These are phyloP conservation scores for Hylia prasina DNA, from an alignment of 2,113 vertebrate species.

Conservation along the genomic window DNA sequence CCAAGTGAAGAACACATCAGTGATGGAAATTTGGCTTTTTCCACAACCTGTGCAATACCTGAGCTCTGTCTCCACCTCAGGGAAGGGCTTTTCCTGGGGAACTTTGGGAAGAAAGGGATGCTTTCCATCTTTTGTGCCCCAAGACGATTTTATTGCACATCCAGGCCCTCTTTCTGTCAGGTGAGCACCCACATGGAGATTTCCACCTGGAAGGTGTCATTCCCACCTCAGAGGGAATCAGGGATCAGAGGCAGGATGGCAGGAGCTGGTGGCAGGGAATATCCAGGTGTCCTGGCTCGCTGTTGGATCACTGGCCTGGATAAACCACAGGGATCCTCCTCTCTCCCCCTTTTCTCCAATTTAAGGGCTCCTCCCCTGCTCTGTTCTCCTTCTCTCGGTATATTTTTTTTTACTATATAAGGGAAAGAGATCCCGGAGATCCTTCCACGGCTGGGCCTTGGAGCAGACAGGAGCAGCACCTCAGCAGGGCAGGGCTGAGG, in stretches of 20 bases:
- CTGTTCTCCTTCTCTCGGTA: background rate
- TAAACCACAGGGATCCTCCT: background rate
- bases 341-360: background rate
- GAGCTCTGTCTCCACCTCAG: background rate
- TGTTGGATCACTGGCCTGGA: too few relatives aligned
- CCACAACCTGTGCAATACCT: background rate
- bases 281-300: background rate
- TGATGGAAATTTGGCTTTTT: background rate
- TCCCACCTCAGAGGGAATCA: background rate
- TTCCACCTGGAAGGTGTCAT: background rate
- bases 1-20: rapidly evolving
- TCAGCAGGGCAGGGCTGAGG: background rate
- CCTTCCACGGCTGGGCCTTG: background rate
- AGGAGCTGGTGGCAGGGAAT: background rate
- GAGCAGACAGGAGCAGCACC: conserved; percentile 22
- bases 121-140: background rate
- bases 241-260: background rate
- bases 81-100: background rate
- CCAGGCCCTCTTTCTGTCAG: background rate
- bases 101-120: background rate
- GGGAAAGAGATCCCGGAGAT: background rate
- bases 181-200: rapidly evolving
- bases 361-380: background rate
- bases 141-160: background rate
- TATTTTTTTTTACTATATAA: conserved; percentile 55